These are phyloP conservation scores for Platalea minor DNA, from an alignment of 2,797 vertebrate species.

Conservation along the genomic window DNA sequence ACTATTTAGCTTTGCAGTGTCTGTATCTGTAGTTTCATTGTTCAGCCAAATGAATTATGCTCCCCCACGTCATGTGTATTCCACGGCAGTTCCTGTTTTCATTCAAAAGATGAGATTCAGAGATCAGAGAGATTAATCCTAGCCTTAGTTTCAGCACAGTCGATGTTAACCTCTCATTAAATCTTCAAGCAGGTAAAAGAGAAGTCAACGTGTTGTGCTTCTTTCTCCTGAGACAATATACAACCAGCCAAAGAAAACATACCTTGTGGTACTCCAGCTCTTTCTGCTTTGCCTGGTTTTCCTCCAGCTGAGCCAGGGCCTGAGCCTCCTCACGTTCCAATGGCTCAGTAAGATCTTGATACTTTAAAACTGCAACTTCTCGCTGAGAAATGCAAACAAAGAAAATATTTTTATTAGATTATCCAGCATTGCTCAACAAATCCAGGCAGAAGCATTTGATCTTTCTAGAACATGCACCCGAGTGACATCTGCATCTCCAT, in stretches of 20 bases:
- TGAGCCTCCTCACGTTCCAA: slow-evolving; percentile 72
- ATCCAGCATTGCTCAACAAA: background rate
- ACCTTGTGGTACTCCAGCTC: slow-evolving; percentile 82
- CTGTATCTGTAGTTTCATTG: background rate
- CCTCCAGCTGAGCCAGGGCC: slow-evolving; percentile 58
- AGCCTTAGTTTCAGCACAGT: background rate
- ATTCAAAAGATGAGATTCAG: background rate
- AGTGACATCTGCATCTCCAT: background rate
- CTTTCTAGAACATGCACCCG: background rate
- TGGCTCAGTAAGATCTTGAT: slow-evolving; percentile 69
- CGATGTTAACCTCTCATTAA: background rate
- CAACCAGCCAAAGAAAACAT: background rate
- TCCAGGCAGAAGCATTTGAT: background rate
- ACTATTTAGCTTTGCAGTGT: background rate
- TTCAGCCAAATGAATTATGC: background rate
- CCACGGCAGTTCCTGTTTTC: background rate
- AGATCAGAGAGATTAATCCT: background rate
- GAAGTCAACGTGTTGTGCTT: background rate
- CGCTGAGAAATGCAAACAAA: slow-evolving; percentile 71
- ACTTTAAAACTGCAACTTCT: slow-evolving; percentile 70
- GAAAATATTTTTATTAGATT: background rate
- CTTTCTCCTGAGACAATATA: background rate
- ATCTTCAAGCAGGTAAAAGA: background rate
- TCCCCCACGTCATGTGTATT: background rate
- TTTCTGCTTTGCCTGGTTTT: slow-evolving; percentile 39